Conservation (phyloP, 1,140 invertebrate species). For the Periplaneta americana region DNA sequence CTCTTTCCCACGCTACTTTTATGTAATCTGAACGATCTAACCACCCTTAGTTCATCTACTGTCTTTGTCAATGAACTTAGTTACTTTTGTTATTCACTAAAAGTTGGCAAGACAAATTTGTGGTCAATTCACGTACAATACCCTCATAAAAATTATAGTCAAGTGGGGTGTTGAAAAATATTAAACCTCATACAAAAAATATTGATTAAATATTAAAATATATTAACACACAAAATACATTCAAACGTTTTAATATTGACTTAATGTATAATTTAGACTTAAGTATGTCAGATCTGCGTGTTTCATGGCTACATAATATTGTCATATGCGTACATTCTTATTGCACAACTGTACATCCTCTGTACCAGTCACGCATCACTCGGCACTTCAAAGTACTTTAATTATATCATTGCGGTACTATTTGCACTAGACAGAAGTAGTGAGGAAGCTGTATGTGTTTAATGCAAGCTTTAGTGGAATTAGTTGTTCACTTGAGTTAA, state of each 20-base stretch:
- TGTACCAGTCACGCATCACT: conserved; percentile 10
- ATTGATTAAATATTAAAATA: neutral
- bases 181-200: neutral
- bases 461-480: neutral
- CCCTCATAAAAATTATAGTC: neutral
- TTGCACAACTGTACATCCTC: neutral
- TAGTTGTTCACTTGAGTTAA: neutral
- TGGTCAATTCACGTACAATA: neutral
- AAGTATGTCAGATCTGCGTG: no score
- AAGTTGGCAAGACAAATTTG: conserved; percentile 2
- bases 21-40: neutral
- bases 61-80: neutral
- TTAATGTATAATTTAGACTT: no score
- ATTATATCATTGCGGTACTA: neutral
- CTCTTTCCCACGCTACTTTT: neutral
- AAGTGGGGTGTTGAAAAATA: neutral
- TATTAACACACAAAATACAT: no score
- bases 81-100: neutral
- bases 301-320: neutral
- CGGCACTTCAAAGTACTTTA: neutral
- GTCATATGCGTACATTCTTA: neutral
- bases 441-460: neutral
- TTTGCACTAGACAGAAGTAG: neutral
- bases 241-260: no score
- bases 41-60: neutral